phyloP scores from a whole-genome alignment of 1,140 invertebrate genomes.

The Zelostemma sp. region DNA sequence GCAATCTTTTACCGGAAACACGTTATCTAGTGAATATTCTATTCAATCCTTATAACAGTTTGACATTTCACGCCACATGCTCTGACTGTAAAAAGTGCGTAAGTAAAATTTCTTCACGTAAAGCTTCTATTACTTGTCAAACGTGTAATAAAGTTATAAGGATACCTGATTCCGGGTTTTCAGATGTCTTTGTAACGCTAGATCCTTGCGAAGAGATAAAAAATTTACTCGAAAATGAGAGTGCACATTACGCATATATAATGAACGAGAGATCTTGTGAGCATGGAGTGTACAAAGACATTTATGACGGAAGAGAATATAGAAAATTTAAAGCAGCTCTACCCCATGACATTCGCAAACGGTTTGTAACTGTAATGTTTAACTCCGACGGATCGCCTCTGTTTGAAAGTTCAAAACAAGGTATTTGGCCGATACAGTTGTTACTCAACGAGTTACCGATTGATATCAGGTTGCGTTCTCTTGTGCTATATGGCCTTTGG shows the following conservation, averaged over 20 bases:
- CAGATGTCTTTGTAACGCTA: slow-evolving; percentile 14
- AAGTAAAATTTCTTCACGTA: neutral
- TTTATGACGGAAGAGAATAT: slow-evolving; percentile 9
- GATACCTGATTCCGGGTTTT: neutral
- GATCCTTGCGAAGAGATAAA: slow-evolving; percentile 7
- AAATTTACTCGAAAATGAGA: slow-evolving; percentile 8
- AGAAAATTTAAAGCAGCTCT: neutral
- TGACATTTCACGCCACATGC: slow-evolving; percentile 7
- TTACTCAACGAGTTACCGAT: slow-evolving; percentile 14
- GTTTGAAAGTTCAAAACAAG: slow-evolving; percentile 10
- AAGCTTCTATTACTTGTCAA: neutral
- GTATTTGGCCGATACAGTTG: slow-evolving; percentile 9
- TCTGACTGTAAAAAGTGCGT: slow-evolving; percentile 7
- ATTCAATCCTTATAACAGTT: slow-evolving; percentile 7
- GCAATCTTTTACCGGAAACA: slow-evolving; percentile 6
- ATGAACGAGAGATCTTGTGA: neutral
- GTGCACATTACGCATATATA: neutral
- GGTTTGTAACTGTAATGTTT: slow-evolving; percentile 5
- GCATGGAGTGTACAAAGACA: neutral
- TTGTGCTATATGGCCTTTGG: slow-evolving; percentile 6
- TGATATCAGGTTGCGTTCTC: neutral
- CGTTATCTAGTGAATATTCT: slow-evolving; percentile 9
- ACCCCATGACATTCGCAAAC: neutral
- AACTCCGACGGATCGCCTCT: slow-evolving; percentile 13
- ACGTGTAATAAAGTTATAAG: neutral